Evolutionary conservation across 2,888 invertebrate species (phyloP).

Genomic region (Prosapia bicincta): DNA sequence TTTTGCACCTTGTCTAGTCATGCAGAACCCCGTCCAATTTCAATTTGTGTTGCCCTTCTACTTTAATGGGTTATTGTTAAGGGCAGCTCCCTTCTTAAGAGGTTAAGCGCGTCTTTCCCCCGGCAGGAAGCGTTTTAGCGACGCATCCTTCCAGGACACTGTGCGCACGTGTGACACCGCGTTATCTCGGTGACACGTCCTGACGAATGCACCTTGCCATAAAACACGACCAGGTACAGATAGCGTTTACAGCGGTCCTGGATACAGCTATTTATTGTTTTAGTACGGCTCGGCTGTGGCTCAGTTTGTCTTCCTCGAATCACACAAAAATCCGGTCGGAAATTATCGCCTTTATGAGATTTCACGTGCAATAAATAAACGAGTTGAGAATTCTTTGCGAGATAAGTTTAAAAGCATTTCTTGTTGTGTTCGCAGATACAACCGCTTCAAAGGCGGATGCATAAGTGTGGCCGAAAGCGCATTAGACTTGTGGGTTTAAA

Average conservation of each 20-base stretch:
- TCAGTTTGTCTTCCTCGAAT: background rate
- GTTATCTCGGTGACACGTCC: background rate
- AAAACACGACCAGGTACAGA: background rate
- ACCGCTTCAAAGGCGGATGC: no score
- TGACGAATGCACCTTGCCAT: background rate
- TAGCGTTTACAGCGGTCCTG: background rate
- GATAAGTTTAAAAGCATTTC: background rate
- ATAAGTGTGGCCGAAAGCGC: no score
- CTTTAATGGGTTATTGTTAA: no score
- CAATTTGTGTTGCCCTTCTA: no score
- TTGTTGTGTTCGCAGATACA: background rate
- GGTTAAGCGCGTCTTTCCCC: no score
- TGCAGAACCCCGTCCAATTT: no score
- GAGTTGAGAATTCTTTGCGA: background rate
- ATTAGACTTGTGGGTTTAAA: no score
- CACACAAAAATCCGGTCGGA: background rate
- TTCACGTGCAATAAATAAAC: background rate
- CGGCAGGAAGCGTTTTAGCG: no score
- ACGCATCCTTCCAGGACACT: background rate
- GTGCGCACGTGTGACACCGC: background rate
- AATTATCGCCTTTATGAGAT: background rate
- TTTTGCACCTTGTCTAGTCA: no score
- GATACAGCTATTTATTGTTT: background rate
- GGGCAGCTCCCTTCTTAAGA: no score
- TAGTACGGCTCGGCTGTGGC: background rate